These are phyloP conservation scores for Ceratotherium simum DNA, from an alignment of 2,113 vertebrate species.

Conservation along the genomic window DNA sequence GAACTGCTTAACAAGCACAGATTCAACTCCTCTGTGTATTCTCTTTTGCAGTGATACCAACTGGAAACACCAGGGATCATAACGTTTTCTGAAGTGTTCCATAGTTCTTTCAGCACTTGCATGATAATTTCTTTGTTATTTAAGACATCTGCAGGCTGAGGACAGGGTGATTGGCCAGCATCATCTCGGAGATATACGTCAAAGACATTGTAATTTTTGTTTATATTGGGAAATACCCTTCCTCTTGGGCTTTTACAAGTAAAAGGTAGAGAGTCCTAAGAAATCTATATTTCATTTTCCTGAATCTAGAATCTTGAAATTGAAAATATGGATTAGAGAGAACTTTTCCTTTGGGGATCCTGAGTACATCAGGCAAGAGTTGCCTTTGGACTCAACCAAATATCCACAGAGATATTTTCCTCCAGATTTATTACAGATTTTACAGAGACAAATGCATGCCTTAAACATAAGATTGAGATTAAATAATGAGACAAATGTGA, in stretches of 20 bases:
- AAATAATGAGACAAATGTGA: conserved; percentile 34
- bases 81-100: not conserved
- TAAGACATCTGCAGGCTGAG: not conserved
- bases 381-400: conserved; percentile 46
- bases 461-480: conserved; percentile 45
- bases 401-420: not conserved
- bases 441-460: not conserved
- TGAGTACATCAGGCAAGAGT: not conserved
- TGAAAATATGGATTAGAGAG: not conserved
- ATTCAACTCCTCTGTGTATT: not conserved
- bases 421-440: conserved; percentile 38
- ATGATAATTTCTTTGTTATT: conserved; percentile 22
- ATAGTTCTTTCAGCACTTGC: not conserved
- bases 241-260: not conserved
- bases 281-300: not conserved
- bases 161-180: not conserved
- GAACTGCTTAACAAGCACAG: not conserved
- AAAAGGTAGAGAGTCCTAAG: not conserved
- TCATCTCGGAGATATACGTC: not conserved
- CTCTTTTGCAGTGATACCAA: not conserved
- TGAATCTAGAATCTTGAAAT: conserved; percentile 22
- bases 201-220: not conserved
- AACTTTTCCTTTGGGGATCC: not conserved
- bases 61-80: not conserved
- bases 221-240: not conserved